phyloP scores from a whole-genome alignment of 30 jellyfish, hydroid and myxozoan species.

The Hydra vulgaris region DNA sequence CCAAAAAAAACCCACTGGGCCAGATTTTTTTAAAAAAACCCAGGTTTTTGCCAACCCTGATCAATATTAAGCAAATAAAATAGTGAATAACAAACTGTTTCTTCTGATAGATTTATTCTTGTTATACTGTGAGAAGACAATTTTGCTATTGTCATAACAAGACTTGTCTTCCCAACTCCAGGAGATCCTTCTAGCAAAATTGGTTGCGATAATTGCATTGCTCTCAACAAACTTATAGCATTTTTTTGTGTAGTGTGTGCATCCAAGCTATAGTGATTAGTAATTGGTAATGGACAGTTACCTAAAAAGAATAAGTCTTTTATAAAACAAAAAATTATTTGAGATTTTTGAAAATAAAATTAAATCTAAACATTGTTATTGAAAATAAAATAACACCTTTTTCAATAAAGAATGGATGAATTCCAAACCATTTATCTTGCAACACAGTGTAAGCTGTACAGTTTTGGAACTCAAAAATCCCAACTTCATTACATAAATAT shows the following conservation, averaged over 20 bases:
- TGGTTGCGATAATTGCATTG: slow-evolving; percentile 74
- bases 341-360: neutral
- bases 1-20: too few relatives aligned
- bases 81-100: slow-evolving; percentile 75
- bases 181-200: slow-evolving; percentile 98
- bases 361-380: neutral
- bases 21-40: too few relatives aligned
- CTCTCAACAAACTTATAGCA: slow-evolving; percentile 62
- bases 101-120: slow-evolving; percentile 90
- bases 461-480: neutral
- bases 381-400: slow-evolving; percentile 30
- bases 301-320: neutral
- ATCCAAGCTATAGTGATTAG: slow-evolving; percentile 30
- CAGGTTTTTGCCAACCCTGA: too few relatives aligned
- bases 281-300: neutral
- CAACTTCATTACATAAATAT: slow-evolving; percentile 19
- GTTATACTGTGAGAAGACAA: slow-evolving; percentile 47
- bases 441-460: slow-evolving; percentile 1
- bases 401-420: slow-evolving; percentile 40
- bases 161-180: slow-evolving; percentile 96
- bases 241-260: slow-evolving; percentile 77
- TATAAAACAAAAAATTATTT: neutral
- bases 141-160: slow-evolving; percentile 74
- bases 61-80: too few relatives aligned
- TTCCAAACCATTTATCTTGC: slow-evolving; percentile 33